Evolutionary conservation across 2,888 invertebrate genomes (phyloP), one percentile per base, ranked within the genome.

Genomic region (Harpagoxenus sublaevis): DNA sequence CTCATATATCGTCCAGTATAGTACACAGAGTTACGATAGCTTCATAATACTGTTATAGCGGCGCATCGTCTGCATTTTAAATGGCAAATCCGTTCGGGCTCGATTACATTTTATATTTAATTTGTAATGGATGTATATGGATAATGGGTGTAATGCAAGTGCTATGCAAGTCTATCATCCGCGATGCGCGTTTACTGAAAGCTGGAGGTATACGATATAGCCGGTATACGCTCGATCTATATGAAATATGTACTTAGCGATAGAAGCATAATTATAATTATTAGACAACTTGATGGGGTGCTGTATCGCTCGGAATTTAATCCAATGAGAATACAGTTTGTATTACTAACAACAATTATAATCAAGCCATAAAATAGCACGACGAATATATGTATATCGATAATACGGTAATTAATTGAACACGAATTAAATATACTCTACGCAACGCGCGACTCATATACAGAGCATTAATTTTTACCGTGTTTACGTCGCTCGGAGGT

Each of bases 71-170:
- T 31, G 31, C 31, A 35, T 60, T 79, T 79, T 48, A 71, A 63
- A 10, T 15, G 8, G 42, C 6, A 39, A 79, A 71, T 71, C 73
- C 57, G 4, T 71, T 48, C 35, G 15, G 2, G 35, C 42, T 31
- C 12, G 48, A 81, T 81, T 60, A 73, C 48, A 42, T 42, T 55
- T 68, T 78, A 68, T 55, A 70, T 78, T 78, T 70, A 70, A 70
- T 70, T 42, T 60, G 23, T 18, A 60, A 42, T 53, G 35, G 2
- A 4, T 48, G 5, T 31, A 10, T 51, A 35, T 51, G 18, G 3
- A 2, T 68, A 70, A 70, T 53, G 6, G n/a, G 10, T 31, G 10
- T 35, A 42, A 66, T 5, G 48, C 48, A 60, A 60, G 48, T n/a
- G n/a, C 60, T 60, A 6, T 9, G 23, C 45, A 35, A 15, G 51